Evolutionary conservation across 2,888 invertebrate species (phyloP), one percentile per base, ranked within the genome.

Genomic region (Bugulina stolonifera): DNA sequence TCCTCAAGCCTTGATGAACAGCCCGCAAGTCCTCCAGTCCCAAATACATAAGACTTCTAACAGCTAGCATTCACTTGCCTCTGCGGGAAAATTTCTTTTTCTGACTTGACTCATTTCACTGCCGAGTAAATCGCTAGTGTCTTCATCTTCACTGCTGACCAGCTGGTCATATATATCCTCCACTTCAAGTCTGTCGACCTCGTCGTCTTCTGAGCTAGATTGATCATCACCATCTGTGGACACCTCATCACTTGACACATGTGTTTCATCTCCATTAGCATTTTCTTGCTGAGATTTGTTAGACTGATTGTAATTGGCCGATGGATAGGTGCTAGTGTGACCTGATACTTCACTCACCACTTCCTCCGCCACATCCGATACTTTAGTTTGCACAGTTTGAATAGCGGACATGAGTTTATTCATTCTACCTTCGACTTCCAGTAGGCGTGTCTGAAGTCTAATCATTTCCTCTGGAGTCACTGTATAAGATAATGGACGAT

Each of bases 381-480:
- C 27, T 27, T 64, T 64, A 10, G 64, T 34, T 10, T 64, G 29
- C 32, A 64, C 64, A 32, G 64, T 64, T 25, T 64, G 64, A 18
- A 64, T 22, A 29, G 64, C 64, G 14, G 64, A 64, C 64, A 64
- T 32, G 25, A 64, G 64, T 34, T 64, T 64, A n/a, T 64, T 64
- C 64, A 64, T 64, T 64, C 32, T 64, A 27, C 64, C 32, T 34
- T 64, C 64, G 10, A 64, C 27, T 27, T 64, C 25, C 3, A 27
- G 18, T 14, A 64, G 64, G 5, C 27, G 64, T 32, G 5, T 27
- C 32, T 64, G 22, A 14, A 64, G n/a, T 14, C 64, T 27, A 22
- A 64, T 3, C 64, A 64, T 64, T 34, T 64, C 64, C n/a, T 64
- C 64, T 10, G 27, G 29, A 2, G 64, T 64, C 64, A 64, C 64